Evolutionary conservation across 2,888 invertebrate genomes (phyloP).

Genomic region (Morpho helenor): DNA sequence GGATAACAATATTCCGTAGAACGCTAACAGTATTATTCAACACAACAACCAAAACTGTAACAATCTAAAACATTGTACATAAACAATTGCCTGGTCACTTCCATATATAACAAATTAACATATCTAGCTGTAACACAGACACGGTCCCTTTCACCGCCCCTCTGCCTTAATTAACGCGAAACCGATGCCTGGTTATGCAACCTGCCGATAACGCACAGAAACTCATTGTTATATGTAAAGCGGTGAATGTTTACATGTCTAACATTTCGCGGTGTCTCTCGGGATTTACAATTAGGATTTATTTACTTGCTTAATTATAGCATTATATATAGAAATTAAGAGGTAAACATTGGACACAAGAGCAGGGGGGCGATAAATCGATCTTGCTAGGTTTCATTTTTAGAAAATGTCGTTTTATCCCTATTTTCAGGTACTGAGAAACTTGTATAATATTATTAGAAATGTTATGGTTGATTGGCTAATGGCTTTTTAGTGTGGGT

Average conservation of each 20-base stretch:
- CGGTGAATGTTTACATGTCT: constrained; percentile 11
- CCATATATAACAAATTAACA: constrained; percentile 27
- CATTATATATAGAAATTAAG: neutral
- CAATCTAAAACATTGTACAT: constrained; percentile 4
- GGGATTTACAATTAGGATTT: too few species aligned
- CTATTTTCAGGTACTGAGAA: too few species aligned
- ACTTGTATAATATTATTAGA: too few species aligned
- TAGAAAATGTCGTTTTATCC: too few species aligned
- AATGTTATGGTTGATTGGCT: too few species aligned
- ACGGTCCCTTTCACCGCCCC: constrained; percentile 32
- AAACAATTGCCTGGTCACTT: constrained; percentile 22
- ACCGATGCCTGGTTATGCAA: constrained; percentile 21
- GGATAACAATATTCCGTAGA: neutral
- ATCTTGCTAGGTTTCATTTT: too few species aligned
- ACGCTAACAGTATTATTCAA: constrained; percentile 8
- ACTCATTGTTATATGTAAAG: constrained; percentile 11
- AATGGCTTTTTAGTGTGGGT: too few species aligned
- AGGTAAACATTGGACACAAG: too few species aligned
- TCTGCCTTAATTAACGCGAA: constrained; percentile 32
- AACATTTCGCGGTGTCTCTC: constrained; percentile 5
- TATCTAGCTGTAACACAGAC: constrained; percentile 21
- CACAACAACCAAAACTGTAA: constrained; percentile 7
- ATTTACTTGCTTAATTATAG: neutral
- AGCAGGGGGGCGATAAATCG: too few species aligned
- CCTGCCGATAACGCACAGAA: constrained; percentile 19